These are phyloP conservation scores for Lasius platythorax DNA, from an alignment of 2,888 invertebrate species.

Conservation along the genomic window DNA sequence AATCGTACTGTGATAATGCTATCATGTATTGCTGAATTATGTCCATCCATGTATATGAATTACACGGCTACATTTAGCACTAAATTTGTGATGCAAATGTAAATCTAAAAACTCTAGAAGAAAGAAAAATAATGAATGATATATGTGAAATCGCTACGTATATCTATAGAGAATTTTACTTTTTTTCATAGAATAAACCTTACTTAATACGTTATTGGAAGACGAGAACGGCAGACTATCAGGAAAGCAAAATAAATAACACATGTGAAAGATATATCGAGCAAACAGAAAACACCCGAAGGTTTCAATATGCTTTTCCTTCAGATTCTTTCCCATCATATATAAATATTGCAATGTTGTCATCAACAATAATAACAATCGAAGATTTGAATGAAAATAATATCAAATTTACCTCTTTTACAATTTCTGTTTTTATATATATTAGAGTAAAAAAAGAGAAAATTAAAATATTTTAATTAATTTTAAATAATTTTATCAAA, in stretches of 20 bases:
- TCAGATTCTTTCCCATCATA: constrained; percentile 3
- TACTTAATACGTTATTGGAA: constrained; percentile 25
- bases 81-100: background rate
- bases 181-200: background rate
- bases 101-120: background rate
- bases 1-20: background rate
- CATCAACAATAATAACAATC: constrained; percentile 16
- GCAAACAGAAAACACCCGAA: background rate
- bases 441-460: background rate
- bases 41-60: background rate
- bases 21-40: background rate
- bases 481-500: background rate
- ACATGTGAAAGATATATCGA: background rate
- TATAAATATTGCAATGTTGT: background rate
- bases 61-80: constrained; percentile 3
- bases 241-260: background rate
- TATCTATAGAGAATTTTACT: background rate
- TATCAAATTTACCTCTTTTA: constrained; percentile 5
- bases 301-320: background rate
- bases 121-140: constrained; percentile 5
- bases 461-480: background rate
- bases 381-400: background rate
- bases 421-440: background rate
- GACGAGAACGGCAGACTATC: constrained; percentile 21
- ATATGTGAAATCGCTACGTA: background rate